Evolutionary conservation across 2,113 vertebrate species (phyloP).

Genomic region (Phrynosoma blainvillii): DNA sequence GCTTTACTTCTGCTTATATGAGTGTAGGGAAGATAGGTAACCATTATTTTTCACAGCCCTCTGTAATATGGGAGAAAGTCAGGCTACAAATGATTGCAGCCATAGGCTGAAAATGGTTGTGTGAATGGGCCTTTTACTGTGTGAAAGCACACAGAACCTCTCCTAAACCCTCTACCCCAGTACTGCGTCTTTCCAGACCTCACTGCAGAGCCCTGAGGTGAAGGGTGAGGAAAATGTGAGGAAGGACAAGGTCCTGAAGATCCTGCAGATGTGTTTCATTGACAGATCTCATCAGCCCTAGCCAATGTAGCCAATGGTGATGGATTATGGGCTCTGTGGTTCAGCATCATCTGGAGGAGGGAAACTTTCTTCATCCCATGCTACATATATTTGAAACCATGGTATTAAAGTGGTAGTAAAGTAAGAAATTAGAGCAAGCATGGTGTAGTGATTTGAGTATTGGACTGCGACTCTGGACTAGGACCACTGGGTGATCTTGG

Average conservation of each 20-base stretch:
- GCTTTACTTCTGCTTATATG: neutral
- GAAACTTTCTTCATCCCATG: neutral
- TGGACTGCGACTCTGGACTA: too few species aligned
- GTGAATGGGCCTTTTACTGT: neutral
- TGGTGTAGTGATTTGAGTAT: too few species aligned
- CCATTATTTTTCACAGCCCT: neutral
- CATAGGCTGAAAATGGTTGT: neutral
- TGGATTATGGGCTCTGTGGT: neutral
- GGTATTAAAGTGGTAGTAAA: neutral
- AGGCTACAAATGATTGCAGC: neutral
- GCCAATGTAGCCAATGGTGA: neutral
- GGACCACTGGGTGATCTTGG: too few species aligned
- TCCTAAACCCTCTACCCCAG: neutral
- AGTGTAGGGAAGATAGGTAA: neutral
- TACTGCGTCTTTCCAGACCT: neutral
- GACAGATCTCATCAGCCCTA: neutral
- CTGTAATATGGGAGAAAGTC: neutral
- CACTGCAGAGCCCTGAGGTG: too few species aligned
- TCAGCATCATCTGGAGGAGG: neutral
- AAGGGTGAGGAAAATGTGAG: too few species aligned
- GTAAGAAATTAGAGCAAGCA: too few species aligned
- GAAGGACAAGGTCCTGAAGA: neutral
- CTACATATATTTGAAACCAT: neutral
- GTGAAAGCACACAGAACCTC: neutral
- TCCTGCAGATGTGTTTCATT: neutral